phyloP scores from a whole-genome alignment of 2,888 invertebrate genomes.

The Globia sparganii region DNA sequence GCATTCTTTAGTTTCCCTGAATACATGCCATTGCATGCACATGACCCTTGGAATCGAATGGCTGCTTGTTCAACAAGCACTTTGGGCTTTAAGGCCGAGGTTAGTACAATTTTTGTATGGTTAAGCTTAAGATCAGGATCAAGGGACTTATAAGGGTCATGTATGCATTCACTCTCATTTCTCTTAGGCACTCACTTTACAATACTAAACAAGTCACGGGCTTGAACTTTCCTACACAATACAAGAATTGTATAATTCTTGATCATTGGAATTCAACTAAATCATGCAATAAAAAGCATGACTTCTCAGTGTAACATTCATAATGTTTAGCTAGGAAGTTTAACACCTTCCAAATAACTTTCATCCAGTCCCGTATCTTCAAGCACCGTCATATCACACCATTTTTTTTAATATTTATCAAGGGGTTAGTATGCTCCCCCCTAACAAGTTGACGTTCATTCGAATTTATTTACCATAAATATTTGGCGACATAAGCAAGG shows the following conservation, averaged over 20 bases:
- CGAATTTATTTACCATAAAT: conserved; percentile 9
- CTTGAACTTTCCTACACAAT: background rate
- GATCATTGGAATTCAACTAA: background rate
- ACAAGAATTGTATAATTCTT: conserved; percentile 5
- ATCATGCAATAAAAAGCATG: conserved; percentile 3
- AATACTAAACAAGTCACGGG: conserved; percentile 5
- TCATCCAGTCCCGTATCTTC: background rate
- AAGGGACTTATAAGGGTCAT: background rate
- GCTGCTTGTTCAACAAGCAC: background rate
- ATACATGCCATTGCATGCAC: conserved; percentile 10
- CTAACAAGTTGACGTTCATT: conserved; percentile 10
- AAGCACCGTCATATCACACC: conserved; percentile 44
- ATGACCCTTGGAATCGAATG: conserved; percentile 20
- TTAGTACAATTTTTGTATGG: too few species aligned
- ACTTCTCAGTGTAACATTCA: conserved; percentile 26
- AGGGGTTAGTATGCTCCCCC: background rate
- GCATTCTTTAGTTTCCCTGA: conserved; percentile 21
- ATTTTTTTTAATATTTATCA: background rate
- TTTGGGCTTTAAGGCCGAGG: background rate
- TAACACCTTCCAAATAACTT: background rate
- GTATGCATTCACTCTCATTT: conserved; percentile 16
- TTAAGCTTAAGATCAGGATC: background rate
- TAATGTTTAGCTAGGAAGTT: background rate
- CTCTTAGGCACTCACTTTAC: conserved; percentile 29
- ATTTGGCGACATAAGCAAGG: conserved; percentile 7